Base-by-base conservation (phyloP, 2,113 vertebrate species). In the Recurvirostra avosetta region DNA sequence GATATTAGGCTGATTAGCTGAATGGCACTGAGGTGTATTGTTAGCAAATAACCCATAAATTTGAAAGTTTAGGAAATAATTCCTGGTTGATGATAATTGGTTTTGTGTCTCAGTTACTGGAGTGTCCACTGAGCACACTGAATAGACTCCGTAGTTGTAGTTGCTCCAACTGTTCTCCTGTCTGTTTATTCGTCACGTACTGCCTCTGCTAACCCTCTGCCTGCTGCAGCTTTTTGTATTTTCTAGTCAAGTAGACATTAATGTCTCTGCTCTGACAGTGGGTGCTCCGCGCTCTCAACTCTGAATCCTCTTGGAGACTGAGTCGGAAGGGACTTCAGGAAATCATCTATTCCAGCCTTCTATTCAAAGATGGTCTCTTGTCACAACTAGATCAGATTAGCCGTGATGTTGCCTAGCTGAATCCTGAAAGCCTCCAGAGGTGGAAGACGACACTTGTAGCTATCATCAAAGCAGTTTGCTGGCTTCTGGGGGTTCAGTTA, bases 401-500 rank as follows among this genome's bases (percentile, higher is more conserved):
- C 21, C 0, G 0, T 26, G 59, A 16, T 1, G 2, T 26, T 55
- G 27, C 65, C 8, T 43, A 9, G 14, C 19, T 53, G 49, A 36
- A 41, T 65, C 38, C 52, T 32, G 26, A 81, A 47, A 59, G 63
- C 15, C 38, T 52, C 50, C 25, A 12, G 38, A 49, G 52, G 20
- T 75, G 62, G 83, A 74, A 67, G 82, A 70, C 93, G 86, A 62
- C 14, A 29, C 78, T 94, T 78, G 65, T 27, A 70, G 63, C 86
- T 43, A 47, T 95, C 89, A 81, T 94, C 95, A 97, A 62, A 97
- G 93, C 34, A 21, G 43, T 45, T n/a, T 74, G 68, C 91, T 92
- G 92, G 68, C 92, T 86, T 34, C 95, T 74, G 22, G 78, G 75
- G 80, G 40, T 95, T 87, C 91, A 94, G 75, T 91, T 97, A 95